Evolutionary conservation across 1,140 invertebrate species (phyloP).

Genomic region (Bactericera cockerelli): DNA sequence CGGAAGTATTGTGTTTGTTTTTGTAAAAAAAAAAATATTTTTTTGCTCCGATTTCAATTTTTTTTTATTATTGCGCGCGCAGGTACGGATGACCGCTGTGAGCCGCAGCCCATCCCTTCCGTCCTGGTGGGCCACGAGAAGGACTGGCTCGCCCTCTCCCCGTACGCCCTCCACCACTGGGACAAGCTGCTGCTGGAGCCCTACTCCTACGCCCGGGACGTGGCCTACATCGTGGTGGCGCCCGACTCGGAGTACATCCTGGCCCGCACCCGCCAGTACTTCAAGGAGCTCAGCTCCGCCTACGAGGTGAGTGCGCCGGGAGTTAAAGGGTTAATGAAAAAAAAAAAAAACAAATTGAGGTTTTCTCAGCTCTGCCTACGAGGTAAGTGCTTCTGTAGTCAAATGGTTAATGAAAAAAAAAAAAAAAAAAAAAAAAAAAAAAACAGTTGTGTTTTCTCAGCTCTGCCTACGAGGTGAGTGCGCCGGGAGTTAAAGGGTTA

Average conservation of each 20-base stretch:
- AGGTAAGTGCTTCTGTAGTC: too few species aligned
- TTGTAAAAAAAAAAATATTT: too few species aligned
- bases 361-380: too few species aligned
- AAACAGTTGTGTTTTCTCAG: too few species aligned
- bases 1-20: too few species aligned
- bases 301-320: slow-evolving; percentile 59
- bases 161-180: slow-evolving; percentile 86
- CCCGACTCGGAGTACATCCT: slow-evolving; percentile 80
- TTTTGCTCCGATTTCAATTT: too few species aligned
- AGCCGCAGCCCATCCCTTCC: slow-evolving; percentile 90
- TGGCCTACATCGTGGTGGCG: slow-evolving; percentile 85
- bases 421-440: too few species aligned
- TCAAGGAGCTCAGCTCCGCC: slow-evolving; percentile 77
- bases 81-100: slow-evolving; percentile 81
- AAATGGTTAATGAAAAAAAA: too few species aligned
- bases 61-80: too few species aligned
- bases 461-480: slow-evolving; percentile 67
- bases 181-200: slow-evolving; percentile 87
- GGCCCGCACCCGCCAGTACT: slow-evolving; percentile 65
- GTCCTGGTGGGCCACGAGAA: slow-evolving; percentile 85
- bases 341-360: too few species aligned
- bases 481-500: slow-evolving; percentile 1
- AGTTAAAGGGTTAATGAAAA: background rate
- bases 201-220: slow-evolving; percentile 78
- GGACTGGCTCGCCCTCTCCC: slow-evolving; percentile 85